These are phyloP conservation scores for Acutogordius australiensis DNA, from an alignment of 2,888 invertebrate species.

Conservation along the genomic window DNA sequence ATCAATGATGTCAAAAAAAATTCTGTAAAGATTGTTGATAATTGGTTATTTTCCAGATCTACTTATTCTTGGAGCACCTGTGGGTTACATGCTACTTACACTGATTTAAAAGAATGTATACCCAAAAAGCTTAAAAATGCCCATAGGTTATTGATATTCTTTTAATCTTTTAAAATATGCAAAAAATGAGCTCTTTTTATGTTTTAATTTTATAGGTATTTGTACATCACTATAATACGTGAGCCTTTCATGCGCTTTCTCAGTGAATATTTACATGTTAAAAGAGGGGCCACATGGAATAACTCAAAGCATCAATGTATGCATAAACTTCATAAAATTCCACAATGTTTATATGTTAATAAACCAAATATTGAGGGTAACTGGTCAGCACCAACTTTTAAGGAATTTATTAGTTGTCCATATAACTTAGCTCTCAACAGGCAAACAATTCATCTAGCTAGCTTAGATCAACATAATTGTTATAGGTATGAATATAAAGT, in stretches of 20 bases:
- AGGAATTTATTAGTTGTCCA: slow-evolving; percentile 61
- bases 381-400: slow-evolving; percentile 46
- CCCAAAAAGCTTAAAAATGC: slow-evolving; percentile 29
- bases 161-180: slow-evolving; percentile 13
- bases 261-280: slow-evolving; percentile 83
- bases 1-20: neutral
- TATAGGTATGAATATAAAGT: too few relatives aligned
- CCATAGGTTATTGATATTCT: neutral
- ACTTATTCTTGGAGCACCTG: slow-evolving; percentile 28
- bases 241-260: slow-evolving; percentile 73
- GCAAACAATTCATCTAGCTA: slow-evolving; percentile 87
- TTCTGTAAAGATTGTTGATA: neutral
- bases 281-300: slow-evolving; percentile 33
- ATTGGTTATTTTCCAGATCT: neutral
- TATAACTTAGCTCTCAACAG: slow-evolving; percentile 77
- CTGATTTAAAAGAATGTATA: slow-evolving; percentile 53
- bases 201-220: too few relatives aligned
- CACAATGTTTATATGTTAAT: slow-evolving; percentile 28
- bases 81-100: slow-evolving; percentile 65
- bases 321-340: slow-evolving; percentile 42
- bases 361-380: slow-evolving; percentile 17
- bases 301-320: slow-evolving; percentile 24
- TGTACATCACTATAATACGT: slow-evolving; percentile 65
- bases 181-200: too few relatives aligned
- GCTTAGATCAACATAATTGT: slow-evolving; percentile 70